Evolutionary conservation across 2,113 vertebrate genomes (phyloP).

Genomic region (Dissostichus mawsoni): DNA sequence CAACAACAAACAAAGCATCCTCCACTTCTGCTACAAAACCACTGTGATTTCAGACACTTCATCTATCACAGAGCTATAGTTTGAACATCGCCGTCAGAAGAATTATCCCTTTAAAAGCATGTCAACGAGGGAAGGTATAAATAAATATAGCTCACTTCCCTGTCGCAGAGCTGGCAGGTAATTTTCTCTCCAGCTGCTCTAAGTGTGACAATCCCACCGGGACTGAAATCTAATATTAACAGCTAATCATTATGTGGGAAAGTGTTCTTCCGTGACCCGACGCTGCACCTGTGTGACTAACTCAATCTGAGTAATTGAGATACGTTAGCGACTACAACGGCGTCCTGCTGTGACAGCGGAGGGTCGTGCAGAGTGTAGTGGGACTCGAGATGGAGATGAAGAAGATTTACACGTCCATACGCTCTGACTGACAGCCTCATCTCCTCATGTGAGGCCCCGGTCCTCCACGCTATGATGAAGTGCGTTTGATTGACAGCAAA

Average conservation of each 20-base stretch:
- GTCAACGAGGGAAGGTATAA: constrained; percentile 70
- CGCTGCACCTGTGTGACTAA: constrained; percentile 78
- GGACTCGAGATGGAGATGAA: constrained; percentile 42
- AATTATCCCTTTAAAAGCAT: constrained; percentile 83
- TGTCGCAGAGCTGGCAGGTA: constrained; percentile 81
- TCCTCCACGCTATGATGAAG: constrained; percentile 39
- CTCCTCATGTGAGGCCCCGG: constrained; percentile 38
- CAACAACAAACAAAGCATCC: constrained; percentile 3
- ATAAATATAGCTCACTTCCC: constrained; percentile 83
- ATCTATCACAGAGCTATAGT: constrained; percentile 70
- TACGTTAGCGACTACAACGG: constrained; percentile 62
- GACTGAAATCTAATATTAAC: constrained; percentile 84
- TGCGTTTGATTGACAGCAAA: constrained; percentile 69
- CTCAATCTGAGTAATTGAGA: constrained; percentile 79
- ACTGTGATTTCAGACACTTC: constrained; percentile 68
- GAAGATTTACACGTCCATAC: constrained; percentile 65
- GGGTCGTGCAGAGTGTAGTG: constrained; percentile 75
- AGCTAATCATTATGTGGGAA: constrained; percentile 83
- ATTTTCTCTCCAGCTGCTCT: constrained; percentile 83
- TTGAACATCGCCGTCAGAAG: constrained; percentile 72
- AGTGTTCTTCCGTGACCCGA: constrained; percentile 79
- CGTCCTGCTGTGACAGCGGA: constrained; percentile 69
- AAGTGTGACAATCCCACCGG: constrained; percentile 80
- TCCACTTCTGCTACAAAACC: constrained; percentile 63
- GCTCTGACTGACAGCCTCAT: constrained; percentile 61